Percentiles rank a stretch among this genome's conserved stretches.
Evolutionary conservation across 2,888 invertebrate genomes (phyloP).

Genomic region (Hanleya hanleyi): DNA sequence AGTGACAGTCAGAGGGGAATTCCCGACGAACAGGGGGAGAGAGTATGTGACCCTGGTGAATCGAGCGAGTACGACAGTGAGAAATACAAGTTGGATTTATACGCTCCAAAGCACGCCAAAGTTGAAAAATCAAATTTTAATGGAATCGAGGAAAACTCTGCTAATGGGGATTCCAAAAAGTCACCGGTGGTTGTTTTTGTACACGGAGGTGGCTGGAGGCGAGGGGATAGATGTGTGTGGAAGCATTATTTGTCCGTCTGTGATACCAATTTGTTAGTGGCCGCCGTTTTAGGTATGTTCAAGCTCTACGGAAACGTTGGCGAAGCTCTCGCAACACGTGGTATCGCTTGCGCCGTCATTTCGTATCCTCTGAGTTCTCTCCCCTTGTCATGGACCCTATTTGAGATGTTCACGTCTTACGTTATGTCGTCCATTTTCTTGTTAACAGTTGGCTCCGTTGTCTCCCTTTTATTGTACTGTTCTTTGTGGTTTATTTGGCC

Average conservation of each 20-base stretch:
- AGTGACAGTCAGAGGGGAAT: background rate
- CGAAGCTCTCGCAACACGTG: conserved; percentile 39
- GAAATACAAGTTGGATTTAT: background rate
- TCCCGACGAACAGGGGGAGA: background rate
- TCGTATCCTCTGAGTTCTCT: conserved; percentile 51
- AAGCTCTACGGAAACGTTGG: conserved; percentile 50
- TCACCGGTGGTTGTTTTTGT: conserved; percentile 51
- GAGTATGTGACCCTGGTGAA: background rate
- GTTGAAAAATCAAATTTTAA: too few species aligned
- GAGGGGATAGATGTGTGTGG: conserved; percentile 50
- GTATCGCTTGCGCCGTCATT: conserved; percentile 51
- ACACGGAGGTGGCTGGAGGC: conserved; percentile 59
- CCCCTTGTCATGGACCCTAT: conserved; percentile 28
- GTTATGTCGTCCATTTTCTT: conserved; percentile 5
- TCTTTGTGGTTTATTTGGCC: too few species aligned
- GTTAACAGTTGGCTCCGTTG: background rate
- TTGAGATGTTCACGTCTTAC: conserved; percentile 47
- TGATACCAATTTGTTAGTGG: conserved; percentile 52
- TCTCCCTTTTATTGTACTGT: background rate
- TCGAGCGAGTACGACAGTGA: background rate
- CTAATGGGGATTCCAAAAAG: too few species aligned
- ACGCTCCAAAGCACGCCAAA: too few species aligned
- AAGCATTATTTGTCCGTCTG: conserved; percentile 44
- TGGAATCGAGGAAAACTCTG: too few species aligned
- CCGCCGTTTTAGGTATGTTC: conserved; percentile 34